Base-by-base conservation (phyloP, 2,888 invertebrate species). In the Biston stratarius region DNA sequence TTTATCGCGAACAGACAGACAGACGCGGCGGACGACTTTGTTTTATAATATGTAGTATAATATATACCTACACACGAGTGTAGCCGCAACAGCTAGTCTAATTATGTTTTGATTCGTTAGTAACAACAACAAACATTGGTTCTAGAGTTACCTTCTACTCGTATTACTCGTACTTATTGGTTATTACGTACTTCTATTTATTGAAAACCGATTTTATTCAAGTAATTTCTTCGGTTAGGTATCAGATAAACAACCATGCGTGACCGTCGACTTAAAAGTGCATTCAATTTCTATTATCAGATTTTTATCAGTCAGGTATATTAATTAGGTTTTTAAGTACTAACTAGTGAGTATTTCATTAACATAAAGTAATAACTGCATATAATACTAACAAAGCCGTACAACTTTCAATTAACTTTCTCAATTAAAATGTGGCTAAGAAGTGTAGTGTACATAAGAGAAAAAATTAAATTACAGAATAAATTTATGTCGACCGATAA, bases 401-500 rank as follows among this genome's bases (percentile, higher is more conserved):
- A 82, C 81, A 82, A 78, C 82, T 87, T 92, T 91, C 90, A 91
- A 92, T 92, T 92, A 92, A 91, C 88, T 83, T 84, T 81, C 82
- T 85, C 91, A 92, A 92, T 92, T 92, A 92, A 92, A 91, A 89
- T 83, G 81, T 83, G 78, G 80, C 78, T 83, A 86, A 71, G 74
- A 69, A 72, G 62, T 49, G 44, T 56, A 47, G 57, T n/a, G 63
- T 65, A 69, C 64, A 84, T 83, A 83, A 81, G 75, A 79, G 84
- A 62, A 89, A 84, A 84, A 84, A 84, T n/a, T 88, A 9, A 24
- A 24, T 85, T 86, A 87, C 85, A 82, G 86, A 89, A 90, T 91
- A 91, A 90, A 90, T 91, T 90, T 90, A 89, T 89, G 87, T 86
- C 80, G 78, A 71, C 78, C 87, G 92, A 92, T 93, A 91, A 90